Base-by-base conservation (phyloP, 2,113 vertebrate species). In the Rhynchopsitta pachyrhyncha region DNA sequence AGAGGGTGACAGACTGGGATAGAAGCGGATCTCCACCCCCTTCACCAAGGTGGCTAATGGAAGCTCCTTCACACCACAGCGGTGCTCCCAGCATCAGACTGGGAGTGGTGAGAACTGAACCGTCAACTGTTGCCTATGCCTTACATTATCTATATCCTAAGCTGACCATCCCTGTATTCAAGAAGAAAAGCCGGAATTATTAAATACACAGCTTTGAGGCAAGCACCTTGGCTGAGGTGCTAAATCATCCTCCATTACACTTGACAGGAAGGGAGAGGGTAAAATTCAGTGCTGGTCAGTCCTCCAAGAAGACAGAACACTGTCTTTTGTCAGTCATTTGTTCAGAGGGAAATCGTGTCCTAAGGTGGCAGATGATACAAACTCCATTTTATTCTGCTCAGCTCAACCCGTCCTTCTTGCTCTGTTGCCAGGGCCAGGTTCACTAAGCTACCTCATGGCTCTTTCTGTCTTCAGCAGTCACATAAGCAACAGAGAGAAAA, bases 111-210 rank as follows among this genome's bases (percentile, higher is more conserved):
- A 60, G 60, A 86, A 92, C 29, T 16, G 17, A 88, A 60, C 63
- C 57, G 68, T 23, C 73, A 93, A 3, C 17, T 88, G 59, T 60
- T 44, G 71, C 75, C 1, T 82, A 16, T 92, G 63, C 59, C 67
- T 83, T 46, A 37, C 75, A 91, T 95, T 17, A 81, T 33, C 7
- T 53, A 49, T 18, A 74, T 49, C 41, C 41, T 90, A 60, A 35
- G 50, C 33, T 68, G 66, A 87, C 19, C 66, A 91, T 39, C 3
- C 17, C 73, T 67, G 62, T 28, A 49, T 27, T 76, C 69, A 62
- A 75, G 33, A 91, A 95, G 79, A 78, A 93, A 90, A 92, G 29
- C 67, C 52, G 50, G 85, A 91, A 67, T 90, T 88, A 96, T 79
- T 94, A 87, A 96, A 94, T 52, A 42, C 31, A 50, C 17, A 95